Evolutionary conservation across 2,888 invertebrate genomes (phyloP).

Genomic region (Drosophila melanosoma): DNA sequence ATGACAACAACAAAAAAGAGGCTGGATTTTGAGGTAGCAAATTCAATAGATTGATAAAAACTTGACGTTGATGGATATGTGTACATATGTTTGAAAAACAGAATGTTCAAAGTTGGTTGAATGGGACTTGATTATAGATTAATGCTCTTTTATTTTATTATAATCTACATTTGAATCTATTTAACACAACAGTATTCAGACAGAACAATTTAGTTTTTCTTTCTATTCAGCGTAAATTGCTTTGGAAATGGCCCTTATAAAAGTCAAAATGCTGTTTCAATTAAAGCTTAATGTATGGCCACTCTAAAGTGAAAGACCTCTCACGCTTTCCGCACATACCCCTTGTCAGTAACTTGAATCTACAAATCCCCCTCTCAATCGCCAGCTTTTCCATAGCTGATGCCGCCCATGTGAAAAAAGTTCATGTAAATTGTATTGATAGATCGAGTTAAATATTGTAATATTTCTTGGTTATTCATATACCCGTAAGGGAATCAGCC

Average conservation of each 20-base stretch:
- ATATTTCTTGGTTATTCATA: slow-evolving; percentile 43
- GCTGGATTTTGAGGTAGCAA: slow-evolving; percentile 1
- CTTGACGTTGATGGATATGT: slow-evolving; percentile 4
- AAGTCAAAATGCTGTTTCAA: not conserved
- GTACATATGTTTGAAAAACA: not conserved
- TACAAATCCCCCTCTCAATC: not conserved
- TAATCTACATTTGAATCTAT: not conserved
- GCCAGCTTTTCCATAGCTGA: slow-evolving; percentile 34
- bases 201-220: not conserved
- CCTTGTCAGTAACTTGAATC: not conserved
- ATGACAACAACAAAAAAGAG: slow-evolving; percentile 24
- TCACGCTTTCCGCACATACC: not conserved
- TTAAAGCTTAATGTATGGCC: slow-evolving; percentile 2
- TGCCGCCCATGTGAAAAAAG: slow-evolving; percentile 67
- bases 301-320: not conserved
- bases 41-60: slow-evolving; percentile 54
- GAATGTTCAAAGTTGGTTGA: not conserved
- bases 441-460: slow-evolving; percentile 55
- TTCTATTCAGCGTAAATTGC: not conserved
- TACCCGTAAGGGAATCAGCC: slow-evolving; percentile 6
- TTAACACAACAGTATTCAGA: not conserved
- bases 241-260: not conserved
- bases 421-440: slow-evolving; percentile 70
- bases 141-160: not conserved
- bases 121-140: not conserved